These are phyloP conservation scores for Hirtodrosophila confusa DNA, from an alignment of 2,888 invertebrate species.

Conservation along the genomic window DNA sequence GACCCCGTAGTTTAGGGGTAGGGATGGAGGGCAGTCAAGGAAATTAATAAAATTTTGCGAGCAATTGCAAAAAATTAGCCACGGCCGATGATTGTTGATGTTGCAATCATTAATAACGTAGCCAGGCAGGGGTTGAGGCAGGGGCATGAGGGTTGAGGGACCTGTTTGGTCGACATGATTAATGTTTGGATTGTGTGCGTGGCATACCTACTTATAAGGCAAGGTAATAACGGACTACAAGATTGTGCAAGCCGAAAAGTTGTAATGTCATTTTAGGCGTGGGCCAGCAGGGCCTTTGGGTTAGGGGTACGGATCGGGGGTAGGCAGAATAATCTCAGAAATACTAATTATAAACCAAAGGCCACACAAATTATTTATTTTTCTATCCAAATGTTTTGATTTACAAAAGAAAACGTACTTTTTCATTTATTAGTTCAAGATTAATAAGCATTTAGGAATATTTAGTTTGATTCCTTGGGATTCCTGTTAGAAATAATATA, in stretches of 20 bases:
- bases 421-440: too few relatives aligned
- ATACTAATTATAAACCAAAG: too few relatives aligned
- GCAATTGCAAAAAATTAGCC: conserved; percentile 70
- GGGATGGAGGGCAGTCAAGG: conserved; percentile 15
- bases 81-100: conserved; percentile 64
- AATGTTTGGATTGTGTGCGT: conserved; percentile 59
- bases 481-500: too few relatives aligned
- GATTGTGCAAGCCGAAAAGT: not conserved
- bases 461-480: too few relatives aligned
- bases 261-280: too few relatives aligned
- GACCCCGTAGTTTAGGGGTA: not conserved
- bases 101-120: conserved; percentile 62
- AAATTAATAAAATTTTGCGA: conserved; percentile 64
- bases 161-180: conserved; percentile 49
- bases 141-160: not conserved
- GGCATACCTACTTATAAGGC: conserved; percentile 44
- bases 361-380: too few relatives aligned
- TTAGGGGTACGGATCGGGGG: too few relatives aligned
- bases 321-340: too few relatives aligned
- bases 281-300: too few relatives aligned
- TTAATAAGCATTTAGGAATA: too few relatives aligned
- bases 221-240: conserved; percentile 41
- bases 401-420: too few relatives aligned
- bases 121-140: not conserved
- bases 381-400: too few relatives aligned